These are phyloP conservation scores for Ascidia mentula DNA, from an alignment of 23 tunicate species.

Conservation along the genomic window DNA sequence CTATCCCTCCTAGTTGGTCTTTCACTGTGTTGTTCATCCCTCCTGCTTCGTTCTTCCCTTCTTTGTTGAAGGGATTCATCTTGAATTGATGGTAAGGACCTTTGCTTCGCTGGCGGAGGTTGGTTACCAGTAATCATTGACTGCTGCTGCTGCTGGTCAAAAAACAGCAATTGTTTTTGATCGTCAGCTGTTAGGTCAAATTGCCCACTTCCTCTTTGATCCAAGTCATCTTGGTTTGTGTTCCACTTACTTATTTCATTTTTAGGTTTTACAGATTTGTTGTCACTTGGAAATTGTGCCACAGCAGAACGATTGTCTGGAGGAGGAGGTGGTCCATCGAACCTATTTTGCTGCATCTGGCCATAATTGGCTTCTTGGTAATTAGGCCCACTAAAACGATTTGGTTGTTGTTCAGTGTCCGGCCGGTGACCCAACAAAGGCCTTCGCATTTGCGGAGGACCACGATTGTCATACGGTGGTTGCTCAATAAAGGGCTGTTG, in stretches of 20 bases:
- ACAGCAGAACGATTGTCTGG: background rate
- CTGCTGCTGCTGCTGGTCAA: background rate
- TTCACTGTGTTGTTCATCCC: background rate
- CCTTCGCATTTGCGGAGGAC: background rate
- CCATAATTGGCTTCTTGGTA: background rate
- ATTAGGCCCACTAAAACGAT: background rate
- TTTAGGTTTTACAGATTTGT: too few relatives aligned
- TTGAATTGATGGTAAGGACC: too few relatives aligned
- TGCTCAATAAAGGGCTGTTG: background rate
- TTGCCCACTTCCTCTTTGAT: background rate
- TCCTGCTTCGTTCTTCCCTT: background rate
- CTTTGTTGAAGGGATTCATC: background rate
- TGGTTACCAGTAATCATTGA: background rate
- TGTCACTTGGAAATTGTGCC: background rate
- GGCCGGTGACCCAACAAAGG: background rate
- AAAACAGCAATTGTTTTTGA: background rate
- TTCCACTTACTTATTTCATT: background rate
- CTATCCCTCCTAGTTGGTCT: background rate
- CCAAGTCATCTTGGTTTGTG: background rate
- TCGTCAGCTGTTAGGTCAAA: background rate
- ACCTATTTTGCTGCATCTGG: background rate
- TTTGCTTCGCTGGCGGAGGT: too few relatives aligned
- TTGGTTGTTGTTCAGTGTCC: background rate
- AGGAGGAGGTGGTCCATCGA: background rate
- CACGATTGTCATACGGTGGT: background rate